A percentile compares a stretch with the other conserved stretches of the same genome.
phyloP scores from a whole-genome alignment of 2,888 invertebrate species.

The Ectropis crepuscularia region DNA sequence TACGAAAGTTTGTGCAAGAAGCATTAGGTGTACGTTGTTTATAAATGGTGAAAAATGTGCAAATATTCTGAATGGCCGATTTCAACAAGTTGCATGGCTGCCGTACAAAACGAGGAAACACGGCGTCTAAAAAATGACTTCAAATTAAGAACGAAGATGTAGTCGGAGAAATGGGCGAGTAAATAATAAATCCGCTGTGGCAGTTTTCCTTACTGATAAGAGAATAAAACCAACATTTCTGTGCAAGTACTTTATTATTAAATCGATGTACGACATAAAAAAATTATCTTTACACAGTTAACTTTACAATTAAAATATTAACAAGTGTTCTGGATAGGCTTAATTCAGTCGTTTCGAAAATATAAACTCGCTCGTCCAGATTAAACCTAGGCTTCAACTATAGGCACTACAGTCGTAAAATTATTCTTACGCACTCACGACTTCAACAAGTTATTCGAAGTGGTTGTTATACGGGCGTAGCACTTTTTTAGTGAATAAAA shows the following conservation, averaged over 20 bases:
- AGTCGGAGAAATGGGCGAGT: conserved; percentile 2
- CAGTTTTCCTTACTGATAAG: conserved; percentile 1
- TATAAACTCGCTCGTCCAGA: conserved; percentile 39
- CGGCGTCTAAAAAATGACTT: background rate
- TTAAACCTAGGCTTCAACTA: conserved; percentile 33
- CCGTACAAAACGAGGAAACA: background rate
- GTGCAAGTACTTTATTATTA: conserved; percentile 71
- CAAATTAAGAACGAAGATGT: conserved; percentile 5
- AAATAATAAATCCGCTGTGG: conserved; percentile 11
- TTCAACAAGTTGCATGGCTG: background rate
- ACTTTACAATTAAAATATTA: conserved; percentile 55
- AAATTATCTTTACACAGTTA: conserved; percentile 71
- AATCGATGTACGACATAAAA: conserved; percentile 75
- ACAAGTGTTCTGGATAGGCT: conserved; percentile 58
- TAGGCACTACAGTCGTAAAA: conserved; percentile 35
- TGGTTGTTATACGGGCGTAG: conserved; percentile 11
- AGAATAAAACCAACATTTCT: conserved; percentile 45
- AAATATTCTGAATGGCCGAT: background rate
- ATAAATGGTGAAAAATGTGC: no score
- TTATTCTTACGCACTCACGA: conserved; percentile 13
- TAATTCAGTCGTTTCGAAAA: conserved; percentile 62
- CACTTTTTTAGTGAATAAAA: background rate
- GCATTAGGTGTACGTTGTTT: no score
- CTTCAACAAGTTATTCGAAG: conserved; percentile 7
- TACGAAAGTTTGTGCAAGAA: no score